Base-by-base conservation (phyloP, 1,140 invertebrate species). In the Drosophila arawakana region DNA sequence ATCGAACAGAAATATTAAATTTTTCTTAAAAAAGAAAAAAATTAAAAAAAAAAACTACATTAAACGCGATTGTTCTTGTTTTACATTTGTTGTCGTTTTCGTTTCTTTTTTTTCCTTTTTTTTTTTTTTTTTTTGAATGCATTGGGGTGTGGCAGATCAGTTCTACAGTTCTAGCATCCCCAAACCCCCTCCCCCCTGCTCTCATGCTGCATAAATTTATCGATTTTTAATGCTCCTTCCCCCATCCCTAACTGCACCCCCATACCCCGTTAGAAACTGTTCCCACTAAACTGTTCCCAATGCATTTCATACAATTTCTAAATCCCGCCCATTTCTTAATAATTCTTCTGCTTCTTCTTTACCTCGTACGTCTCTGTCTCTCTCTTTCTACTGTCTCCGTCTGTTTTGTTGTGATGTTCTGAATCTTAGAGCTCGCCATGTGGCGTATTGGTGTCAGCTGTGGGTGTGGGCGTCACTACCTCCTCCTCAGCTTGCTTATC, bases 401-500 rank as follows among this genome's bases (percentile, higher is more conserved):
- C 25, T 30, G 15, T 35, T 34, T 7, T 39, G 1, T 25, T 41
- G 39, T 37, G n/a, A 21, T 72, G 41, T 55, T 5, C 13, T 44
- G 49, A 37, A 30, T 30, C 6, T 91, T 91, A 91, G 39, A 91
- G 89, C 60, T 91, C 90, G 52, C 83, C 71, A 67, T 90, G 90
- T 44, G 90, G 86, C 49, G 83, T 85, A 41, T 90, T 81, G 9
- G 65, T n/a, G 0, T 91, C 84, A n/a, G 34, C 46, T 8, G 83
- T 57, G n/a, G 81, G 71, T 47, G 76, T 77, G 9, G 72, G 54
- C 10, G 63, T 72, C 10, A 80, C 58, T 49, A 65, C 35, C 43
- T 78, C 82, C 7, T 39, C 50, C 44, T 21, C 15, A 15, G 15
- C 15, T 15, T 59, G 21, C 4, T 39, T 9, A 9, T 34, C 46